These are phyloP conservation scores for Lontra canadensis DNA, from an alignment of 2,113 vertebrate species.

Conservation along the genomic window DNA sequence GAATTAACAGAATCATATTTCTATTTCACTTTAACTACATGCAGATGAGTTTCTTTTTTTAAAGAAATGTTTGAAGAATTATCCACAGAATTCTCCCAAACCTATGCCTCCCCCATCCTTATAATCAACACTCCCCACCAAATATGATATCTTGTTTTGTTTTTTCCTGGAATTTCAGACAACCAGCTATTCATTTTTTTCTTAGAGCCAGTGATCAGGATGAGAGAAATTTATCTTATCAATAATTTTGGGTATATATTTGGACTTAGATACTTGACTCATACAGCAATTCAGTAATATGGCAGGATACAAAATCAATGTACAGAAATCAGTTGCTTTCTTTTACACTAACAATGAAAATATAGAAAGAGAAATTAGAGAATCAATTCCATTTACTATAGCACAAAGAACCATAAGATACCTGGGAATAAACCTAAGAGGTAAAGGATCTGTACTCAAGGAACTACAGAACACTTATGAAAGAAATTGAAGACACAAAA, in stretches of 20 bases:
- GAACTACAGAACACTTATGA: too few species aligned
- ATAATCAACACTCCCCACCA: background rate
- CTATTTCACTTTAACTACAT: background rate
- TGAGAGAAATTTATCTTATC: constrained; percentile 40
- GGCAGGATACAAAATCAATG: too few species aligned
- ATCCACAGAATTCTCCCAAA: background rate
- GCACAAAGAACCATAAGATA: too few species aligned
- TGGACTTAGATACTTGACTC: constrained; percentile 49
- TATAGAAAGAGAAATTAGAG: too few species aligned
- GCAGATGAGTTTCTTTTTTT: background rate
- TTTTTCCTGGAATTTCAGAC: background rate
- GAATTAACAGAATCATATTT: background rate
- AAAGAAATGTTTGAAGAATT: background rate
- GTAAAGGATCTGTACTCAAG: too few species aligned
- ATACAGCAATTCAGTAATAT: too few species aligned
- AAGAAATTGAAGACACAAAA: too few species aligned
- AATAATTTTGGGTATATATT: constrained; percentile 40
- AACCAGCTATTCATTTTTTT: background rate
- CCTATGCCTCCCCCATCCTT: background rate
- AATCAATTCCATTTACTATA: too few species aligned
- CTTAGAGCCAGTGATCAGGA: background rate
- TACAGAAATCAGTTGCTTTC: too few species aligned
- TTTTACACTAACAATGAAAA: too few species aligned
- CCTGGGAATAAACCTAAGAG: too few species aligned
- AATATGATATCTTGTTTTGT: background rate